Percentiles rank a stretch among this genome's conserved stretches.
phyloP scores from a whole-genome alignment of 2,888 invertebrate species.

The Electrophaes corylata region DNA sequence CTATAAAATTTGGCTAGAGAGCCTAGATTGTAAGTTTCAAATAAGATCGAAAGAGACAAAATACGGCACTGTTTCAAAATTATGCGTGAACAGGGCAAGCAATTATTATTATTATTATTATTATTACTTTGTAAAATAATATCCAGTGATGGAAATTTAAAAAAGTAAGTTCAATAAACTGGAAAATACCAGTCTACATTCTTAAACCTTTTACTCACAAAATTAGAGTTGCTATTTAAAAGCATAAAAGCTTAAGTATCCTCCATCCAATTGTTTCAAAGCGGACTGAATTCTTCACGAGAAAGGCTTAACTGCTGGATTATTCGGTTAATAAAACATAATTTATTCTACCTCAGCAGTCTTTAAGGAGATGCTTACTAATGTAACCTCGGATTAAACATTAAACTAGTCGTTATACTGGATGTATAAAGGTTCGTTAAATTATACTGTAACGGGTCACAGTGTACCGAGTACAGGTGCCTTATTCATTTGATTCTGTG shows the following conservation, averaged over 20 bases:
- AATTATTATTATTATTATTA: too few relatives aligned
- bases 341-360: constrained; percentile 38
- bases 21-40: too few relatives aligned
- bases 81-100: too few relatives aligned
- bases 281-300: constrained; percentile 27
- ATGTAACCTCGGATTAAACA: constrained; percentile 37
- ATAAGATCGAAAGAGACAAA: too few relatives aligned
- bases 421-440: constrained; percentile 27
- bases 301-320: constrained; percentile 34
- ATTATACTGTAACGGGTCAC: constrained; percentile 22
- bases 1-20: too few relatives aligned
- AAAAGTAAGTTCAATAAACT: not conserved
- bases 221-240: constrained; percentile 5
- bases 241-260: constrained; percentile 12
- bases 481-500: too few relatives aligned
- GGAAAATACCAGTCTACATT: not conserved
- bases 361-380: constrained; percentile 37
- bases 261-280: constrained; percentile 24
- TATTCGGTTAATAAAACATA: constrained; percentile 36
- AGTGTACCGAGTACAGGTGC: constrained; percentile 10
- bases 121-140: too few relatives aligned
- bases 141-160: not conserved
- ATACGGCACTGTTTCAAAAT: too few relatives aligned
- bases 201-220: not conserved
- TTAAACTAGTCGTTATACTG: constrained; percentile 33